phyloP scores from a whole-genome alignment of 2,888 invertebrate genomes.

The Sturmia bella region DNA sequence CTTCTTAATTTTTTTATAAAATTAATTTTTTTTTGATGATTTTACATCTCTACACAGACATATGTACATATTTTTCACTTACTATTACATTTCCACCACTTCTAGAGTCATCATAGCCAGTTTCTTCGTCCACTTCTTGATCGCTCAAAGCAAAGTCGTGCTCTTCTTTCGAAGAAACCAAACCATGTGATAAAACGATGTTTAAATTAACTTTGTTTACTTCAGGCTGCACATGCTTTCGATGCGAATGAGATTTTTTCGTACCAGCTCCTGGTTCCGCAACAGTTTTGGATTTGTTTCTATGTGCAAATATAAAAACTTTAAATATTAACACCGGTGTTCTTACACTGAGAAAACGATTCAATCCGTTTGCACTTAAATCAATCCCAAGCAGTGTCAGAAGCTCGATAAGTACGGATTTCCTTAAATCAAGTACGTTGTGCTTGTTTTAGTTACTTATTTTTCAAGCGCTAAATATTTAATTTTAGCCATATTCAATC shows the following conservation, averaged over 20 bases:
- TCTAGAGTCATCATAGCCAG: conserved; percentile 29
- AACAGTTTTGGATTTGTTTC: conserved; percentile 30
- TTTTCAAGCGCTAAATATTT: too few species aligned
- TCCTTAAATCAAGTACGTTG: too few species aligned
- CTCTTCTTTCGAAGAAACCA: conserved; percentile 78
- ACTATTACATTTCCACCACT: conserved; percentile 27
- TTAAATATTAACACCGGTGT: too few species aligned
- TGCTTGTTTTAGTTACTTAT: too few species aligned
- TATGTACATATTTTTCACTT: conserved; percentile 16
- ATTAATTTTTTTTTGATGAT: background rate
- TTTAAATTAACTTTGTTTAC: conserved; percentile 84
- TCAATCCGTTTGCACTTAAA: too few species aligned
- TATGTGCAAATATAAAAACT: conserved; percentile 5
- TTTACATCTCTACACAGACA: background rate
- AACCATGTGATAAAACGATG: conserved; percentile 84
- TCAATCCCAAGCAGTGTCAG: too few species aligned
- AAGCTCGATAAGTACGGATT: too few species aligned
- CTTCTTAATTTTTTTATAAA: too few species aligned
- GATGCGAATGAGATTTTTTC: background rate
- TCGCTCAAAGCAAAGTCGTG: conserved; percentile 34
- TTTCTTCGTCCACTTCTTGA: conserved; percentile 61
- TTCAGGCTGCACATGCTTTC: conserved; percentile 71
- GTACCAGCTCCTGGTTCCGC: background rate
- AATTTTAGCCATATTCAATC: too few species aligned
- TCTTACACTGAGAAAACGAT: too few species aligned